Conservation (phyloP, 2,113 vertebrate species). For the Pseudorasbora parva region DNA sequence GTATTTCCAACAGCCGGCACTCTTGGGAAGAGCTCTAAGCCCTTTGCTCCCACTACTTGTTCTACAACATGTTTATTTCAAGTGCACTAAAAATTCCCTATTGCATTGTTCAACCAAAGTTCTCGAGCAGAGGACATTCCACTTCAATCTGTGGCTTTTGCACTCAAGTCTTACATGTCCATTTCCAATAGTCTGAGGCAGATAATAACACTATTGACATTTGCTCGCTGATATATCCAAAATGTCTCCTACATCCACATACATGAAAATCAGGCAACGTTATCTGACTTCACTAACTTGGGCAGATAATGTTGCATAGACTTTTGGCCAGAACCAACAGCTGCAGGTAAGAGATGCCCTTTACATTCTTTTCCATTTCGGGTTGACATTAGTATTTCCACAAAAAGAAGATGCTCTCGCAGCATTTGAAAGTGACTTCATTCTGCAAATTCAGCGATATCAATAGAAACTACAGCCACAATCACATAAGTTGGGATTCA, state of each 20-base stretch:
- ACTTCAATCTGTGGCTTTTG: slow-evolving; percentile 21
- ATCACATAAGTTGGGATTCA: background rate
- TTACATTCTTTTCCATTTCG: background rate
- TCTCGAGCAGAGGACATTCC: slow-evolving; percentile 17
- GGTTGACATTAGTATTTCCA: background rate
- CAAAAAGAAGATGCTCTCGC: background rate
- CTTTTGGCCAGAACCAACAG: background rate
- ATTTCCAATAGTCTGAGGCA: background rate
- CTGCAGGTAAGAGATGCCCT: slow-evolving; percentile 24
- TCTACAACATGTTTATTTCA: slow-evolving; percentile 12
- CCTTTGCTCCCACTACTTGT: slow-evolving; percentile 28
- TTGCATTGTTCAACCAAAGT: slow-evolving; percentile 22
- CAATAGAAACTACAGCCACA: background rate
- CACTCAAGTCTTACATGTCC: slow-evolving; percentile 19
- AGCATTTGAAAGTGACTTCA: slow-evolving; percentile 4
- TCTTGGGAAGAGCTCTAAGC: slow-evolving; percentile 24
- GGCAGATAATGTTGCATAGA: background rate
- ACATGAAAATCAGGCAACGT: slow-evolving; percentile 6
- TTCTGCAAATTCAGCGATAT: background rate
- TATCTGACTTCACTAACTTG: background rate
- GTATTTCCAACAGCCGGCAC: background rate
- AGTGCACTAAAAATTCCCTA: slow-evolving; percentile 26
- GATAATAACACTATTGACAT: slow-evolving; percentile 33
- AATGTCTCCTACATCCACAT: background rate
- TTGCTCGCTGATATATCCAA: slow-evolving; percentile 11